Evolutionary conservation across 1,140 invertebrate genomes (phyloP).

Genomic region (Zelostemma sp.): DNA sequence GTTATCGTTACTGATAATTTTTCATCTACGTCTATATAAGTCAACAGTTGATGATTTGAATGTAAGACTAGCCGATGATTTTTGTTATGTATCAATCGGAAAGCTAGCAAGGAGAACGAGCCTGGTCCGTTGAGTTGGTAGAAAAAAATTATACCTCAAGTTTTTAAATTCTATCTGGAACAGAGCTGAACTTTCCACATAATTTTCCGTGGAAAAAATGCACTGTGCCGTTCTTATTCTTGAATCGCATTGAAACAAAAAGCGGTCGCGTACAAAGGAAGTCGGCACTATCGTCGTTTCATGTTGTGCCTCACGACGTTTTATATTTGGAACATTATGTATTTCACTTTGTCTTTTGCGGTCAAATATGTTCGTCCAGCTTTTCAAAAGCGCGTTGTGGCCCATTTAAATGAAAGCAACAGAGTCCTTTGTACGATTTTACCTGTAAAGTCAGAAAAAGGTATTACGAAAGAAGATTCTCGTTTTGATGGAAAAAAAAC

Average conservation of each 20-base stretch:
- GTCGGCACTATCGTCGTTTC: conserved; percentile 33
- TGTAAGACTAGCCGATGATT: too few relatives aligned
- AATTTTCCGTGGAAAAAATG: neutral
- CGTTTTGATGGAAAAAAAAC: neutral
- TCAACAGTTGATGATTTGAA: too few relatives aligned
- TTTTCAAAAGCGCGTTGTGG: conserved; percentile 45
- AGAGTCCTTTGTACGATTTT: conserved; percentile 38
- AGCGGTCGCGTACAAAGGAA: conserved; percentile 37
- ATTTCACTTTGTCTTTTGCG: conserved; percentile 48
- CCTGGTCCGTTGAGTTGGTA: neutral
- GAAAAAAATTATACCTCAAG: neutral
- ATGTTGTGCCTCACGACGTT: conserved; percentile 37
- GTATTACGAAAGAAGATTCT: conserved; percentile 7
- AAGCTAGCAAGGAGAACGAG: too few relatives aligned
- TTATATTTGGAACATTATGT: conserved; percentile 44
- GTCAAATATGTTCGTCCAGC: conserved; percentile 38
- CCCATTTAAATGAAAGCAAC: conserved; percentile 31
- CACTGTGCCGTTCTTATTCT: neutral
- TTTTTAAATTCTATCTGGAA: neutral
- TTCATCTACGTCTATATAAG: too few relatives aligned
- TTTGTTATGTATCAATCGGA: too few relatives aligned
- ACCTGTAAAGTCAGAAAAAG: conserved; percentile 34
- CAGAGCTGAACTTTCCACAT: neutral
- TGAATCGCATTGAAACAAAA: conserved; percentile 24
- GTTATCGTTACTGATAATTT: too few relatives aligned